A percentile compares a stretch with the other conserved stretches of the same genome.
Evolutionary conservation across 2,113 vertebrate species (phyloP).

Genomic region (Cyanoliseus patagonus): DNA sequence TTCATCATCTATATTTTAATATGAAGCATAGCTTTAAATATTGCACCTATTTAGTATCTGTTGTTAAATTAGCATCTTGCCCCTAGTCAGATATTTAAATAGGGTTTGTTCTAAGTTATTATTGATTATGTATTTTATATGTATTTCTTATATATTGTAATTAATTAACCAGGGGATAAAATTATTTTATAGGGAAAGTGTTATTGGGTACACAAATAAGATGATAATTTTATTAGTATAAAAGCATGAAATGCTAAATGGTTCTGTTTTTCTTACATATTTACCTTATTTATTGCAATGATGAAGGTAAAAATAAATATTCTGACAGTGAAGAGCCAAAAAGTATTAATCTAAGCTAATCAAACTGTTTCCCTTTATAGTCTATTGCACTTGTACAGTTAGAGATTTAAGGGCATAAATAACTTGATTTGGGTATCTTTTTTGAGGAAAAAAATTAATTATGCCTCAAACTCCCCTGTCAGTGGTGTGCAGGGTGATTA

Average conservation of each 20-base stretch:
- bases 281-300: not conserved
- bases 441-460: not conserved
- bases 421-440: not conserved
- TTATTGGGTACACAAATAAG: not conserved
- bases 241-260: not conserved
- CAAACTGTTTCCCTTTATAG: not conserved
- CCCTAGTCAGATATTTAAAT: not conserved
- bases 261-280: not conserved
- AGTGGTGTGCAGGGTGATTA: not conserved
- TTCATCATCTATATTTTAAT: not conserved
- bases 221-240: not conserved
- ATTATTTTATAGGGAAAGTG: not conserved
- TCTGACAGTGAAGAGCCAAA: not conserved
- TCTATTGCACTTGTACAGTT: not conserved
- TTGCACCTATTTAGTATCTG: not conserved
- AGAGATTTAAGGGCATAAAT: not conserved
- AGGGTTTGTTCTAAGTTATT: not conserved
- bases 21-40: not conserved
- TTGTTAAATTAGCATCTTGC: not conserved
- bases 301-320: not conserved
- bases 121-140: not conserved
- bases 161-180: not conserved
- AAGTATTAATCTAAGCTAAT: not conserved
- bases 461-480: rapidly evolving
- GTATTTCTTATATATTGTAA: not conserved